These are phyloP conservation scores for Cecropterus lyciades DNA, from an alignment of 1,140 invertebrate genomes.

Conservation along the genomic window DNA sequence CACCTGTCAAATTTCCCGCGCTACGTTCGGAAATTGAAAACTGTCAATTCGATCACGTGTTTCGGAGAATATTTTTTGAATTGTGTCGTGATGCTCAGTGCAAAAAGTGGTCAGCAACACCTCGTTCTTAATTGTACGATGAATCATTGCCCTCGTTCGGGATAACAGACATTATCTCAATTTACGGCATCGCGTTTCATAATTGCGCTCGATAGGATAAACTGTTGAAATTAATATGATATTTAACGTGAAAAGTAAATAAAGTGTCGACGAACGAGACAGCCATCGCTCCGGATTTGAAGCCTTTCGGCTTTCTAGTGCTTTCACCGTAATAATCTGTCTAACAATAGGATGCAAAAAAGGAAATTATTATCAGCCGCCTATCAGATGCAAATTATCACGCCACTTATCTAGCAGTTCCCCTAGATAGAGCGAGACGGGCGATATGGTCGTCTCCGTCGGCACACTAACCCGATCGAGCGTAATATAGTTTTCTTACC, in stretches of 20 bases:
- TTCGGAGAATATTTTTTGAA: conserved; percentile 8
- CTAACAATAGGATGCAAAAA: conserved; percentile 64
- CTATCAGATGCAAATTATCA: conserved; percentile 77
- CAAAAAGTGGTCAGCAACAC: conserved; percentile 36
- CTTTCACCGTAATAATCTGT: conserved; percentile 60
- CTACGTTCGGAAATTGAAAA: conserved; percentile 18
- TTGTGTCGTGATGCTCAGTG: conserved; percentile 30
- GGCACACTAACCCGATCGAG: conserved; percentile 71
- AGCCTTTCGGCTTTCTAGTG: conserved; percentile 35
- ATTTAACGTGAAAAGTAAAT: conserved; percentile 27
- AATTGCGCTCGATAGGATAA: conserved; percentile 50
- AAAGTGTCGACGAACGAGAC: conserved; percentile 15
- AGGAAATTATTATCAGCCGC: conserved; percentile 70
- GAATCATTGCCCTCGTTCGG: conserved; percentile 63
- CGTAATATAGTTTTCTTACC: conserved; percentile 67
- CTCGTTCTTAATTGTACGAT: conserved; percentile 55
- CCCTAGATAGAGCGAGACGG: conserved; percentile 57
- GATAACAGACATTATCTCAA: conserved; percentile 60
- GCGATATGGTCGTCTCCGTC: conserved; percentile 49
- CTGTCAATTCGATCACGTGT: conserved; percentile 9
- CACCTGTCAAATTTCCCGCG: conserved; percentile 43
- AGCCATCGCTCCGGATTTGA: conserved; percentile 13
- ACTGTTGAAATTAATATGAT: conserved; percentile 19
- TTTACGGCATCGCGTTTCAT: conserved; percentile 60
- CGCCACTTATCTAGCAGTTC: conserved; percentile 67